phyloP scores from a whole-genome alignment of 1,140 invertebrate species.

The Euglossa dilemma region DNA sequence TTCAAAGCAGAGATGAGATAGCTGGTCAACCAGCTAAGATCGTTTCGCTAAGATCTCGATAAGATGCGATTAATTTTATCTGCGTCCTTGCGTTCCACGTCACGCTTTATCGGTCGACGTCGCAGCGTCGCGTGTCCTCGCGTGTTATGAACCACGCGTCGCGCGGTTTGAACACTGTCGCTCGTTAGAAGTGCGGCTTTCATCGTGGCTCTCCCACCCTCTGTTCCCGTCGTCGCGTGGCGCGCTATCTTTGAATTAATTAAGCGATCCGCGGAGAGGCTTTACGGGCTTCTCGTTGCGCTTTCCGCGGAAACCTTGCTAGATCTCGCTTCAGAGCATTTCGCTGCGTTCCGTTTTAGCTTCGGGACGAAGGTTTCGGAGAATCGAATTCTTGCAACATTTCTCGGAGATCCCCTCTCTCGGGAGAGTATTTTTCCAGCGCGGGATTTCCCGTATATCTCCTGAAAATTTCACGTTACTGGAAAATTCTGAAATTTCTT shows the following conservation, averaged over 20 bases:
- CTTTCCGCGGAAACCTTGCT: background rate
- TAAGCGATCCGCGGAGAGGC: constrained; percentile 16
- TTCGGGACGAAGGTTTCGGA: background rate
- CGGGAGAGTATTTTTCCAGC: too few species aligned
- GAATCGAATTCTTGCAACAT: background rate
- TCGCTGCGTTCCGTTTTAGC: background rate
- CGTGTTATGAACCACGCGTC: constrained; percentile 45
- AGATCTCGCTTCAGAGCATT: background rate
- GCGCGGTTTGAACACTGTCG: constrained; percentile 25
- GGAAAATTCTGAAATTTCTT: too few species aligned
- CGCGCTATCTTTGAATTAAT: constrained; percentile 44
- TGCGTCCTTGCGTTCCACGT: constrained; percentile 59
- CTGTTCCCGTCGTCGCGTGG: background rate
- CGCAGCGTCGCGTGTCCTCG: constrained; percentile 24
- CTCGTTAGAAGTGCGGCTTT: background rate
- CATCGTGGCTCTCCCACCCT: background rate
- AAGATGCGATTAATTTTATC: constrained; percentile 74
- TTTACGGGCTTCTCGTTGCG: background rate
- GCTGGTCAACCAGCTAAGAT: constrained; percentile 69
- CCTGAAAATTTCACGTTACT: too few species aligned
- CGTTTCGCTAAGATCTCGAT: constrained; percentile 56
- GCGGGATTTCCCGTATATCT: too few species aligned
- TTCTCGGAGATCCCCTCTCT: background rate
- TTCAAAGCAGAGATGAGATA: constrained; percentile 34
- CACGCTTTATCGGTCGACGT: constrained; percentile 44